Base-by-base conservation (phyloP, 1,140 invertebrate genomes). In the Nebria ingens region DNA sequence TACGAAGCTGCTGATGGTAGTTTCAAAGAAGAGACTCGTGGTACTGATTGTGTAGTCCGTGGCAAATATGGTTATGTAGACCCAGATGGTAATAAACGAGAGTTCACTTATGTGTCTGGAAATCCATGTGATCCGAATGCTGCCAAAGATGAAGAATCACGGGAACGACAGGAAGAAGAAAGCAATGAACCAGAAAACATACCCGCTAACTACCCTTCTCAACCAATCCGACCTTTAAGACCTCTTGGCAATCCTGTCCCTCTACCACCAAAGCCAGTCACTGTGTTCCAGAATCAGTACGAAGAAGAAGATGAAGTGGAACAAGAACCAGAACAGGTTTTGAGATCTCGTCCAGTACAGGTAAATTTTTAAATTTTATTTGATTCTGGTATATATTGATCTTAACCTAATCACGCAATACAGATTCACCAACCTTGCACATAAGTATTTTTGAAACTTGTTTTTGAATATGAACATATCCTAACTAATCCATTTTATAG, bases 31-130 rank as follows among this genome's bases (percentile, higher is more conserved):
- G 89, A 93, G 69, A 89, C 87, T 1, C 71, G 88, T 56, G 88
- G 88, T 17, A 87, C 85, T 0, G 88, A 92, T 68, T 92, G 89
- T 65, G 86, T 91, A 0, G 89, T 92, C 0, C 76, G 87, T 53
- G 90, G 90, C 2, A 91, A 91, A 68, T 93, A 92, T 67, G 89
- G 89, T 9, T 93, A 93, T 71, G 76, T 92, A 15, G 90, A 92
- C 67, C 88, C 89, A 1, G 86, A 91, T 62, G 90, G 91, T 54
- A 89, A 91, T 67, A 88, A 90, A 63, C 71, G 89, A 56, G 87
- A 92, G 65, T 91, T 92, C 68, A 88, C 85, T 1, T 93, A 93
- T 67, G 87, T 90, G 1, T 90, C 87, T n/a, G 89, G 89, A n/a
- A 91, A 91, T 64, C 87, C 87, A 2, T 91, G 88, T 66, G 88